Evolutionary conservation across 2,888 invertebrate species (phyloP), one percentile per base, ranked within the genome.

Genomic region (Cephus runcator): DNA sequence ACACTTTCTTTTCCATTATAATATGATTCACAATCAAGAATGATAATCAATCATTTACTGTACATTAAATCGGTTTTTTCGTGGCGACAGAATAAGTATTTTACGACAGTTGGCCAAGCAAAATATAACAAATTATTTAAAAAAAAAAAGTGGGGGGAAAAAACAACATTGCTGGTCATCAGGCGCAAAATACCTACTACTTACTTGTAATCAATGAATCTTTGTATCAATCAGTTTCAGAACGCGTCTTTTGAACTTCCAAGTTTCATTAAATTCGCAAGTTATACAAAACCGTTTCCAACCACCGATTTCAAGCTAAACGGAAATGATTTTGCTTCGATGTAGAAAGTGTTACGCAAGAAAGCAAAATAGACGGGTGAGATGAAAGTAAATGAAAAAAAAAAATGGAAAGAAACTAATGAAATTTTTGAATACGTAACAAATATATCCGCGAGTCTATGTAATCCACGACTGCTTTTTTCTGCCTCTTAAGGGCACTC

Each of bases 401-500:
- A 23, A 40, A 40, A 40, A 6, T 15, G 23, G 1, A 56, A 23
- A 56, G 4, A 1, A 40, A 40, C 1, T 23, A 15, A 56, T 15
- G 23, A 56, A 56, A 23, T 9, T 56, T 9, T 56, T 6, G 9
- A 56, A 56, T 56, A 23, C 56, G 56, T 56, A 56, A 56, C 56
- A 56, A 56, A 56, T 56, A 56, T 9, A 23, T 56, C 23, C 56
- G 56, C 56, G 56, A 2, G 23, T 56, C 56, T 56, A 1, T 23
- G 9, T 23, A 23, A 3, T 23, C 23, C 56, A 23, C 56, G 9
- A 56, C 23, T 56, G 15, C 23, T 23, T 23, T 56, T 56, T 23
- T 56, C 9, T 23, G 56, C 23, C 23, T 56, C 23, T 56, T 56
- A 81, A 84, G 88, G 87, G 84, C 88, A 89, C 83, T 89, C 91